Evolutionary conservation across 2,888 invertebrate species (phyloP), one percentile per base, ranked within the genome.

Genomic region (Tyria jacobaeae): DNA sequence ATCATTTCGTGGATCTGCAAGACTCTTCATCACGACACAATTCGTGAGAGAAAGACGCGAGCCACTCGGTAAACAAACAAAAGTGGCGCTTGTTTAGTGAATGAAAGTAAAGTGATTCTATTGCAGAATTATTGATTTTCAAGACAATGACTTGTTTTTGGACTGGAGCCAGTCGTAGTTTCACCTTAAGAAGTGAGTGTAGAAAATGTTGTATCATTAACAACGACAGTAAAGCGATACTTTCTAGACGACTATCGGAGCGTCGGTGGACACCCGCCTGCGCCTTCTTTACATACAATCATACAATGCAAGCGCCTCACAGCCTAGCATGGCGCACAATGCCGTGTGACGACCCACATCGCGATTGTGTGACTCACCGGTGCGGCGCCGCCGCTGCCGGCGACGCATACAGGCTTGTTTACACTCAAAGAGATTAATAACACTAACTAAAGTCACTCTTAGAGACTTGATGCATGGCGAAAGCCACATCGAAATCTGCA

Each of bases 271-370:
- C 87, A 89, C 81, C 86, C 88, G 89, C 89, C 89, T 85, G 85
- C 86, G 86, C 88, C 92, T 92, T 80, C 89, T 94, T 94, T 90
- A 85, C 92, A 93, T 92, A 94, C 92, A 93, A 92, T 92, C 87
- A 81, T 79, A 85, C 83, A 85, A 83, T 86, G 82, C 85, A 82
- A 75, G 86, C 80, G 79, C 81, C 79, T 74, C 77, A 73, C 73
- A 75, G 77, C 76, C 76, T 80, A 79, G 79, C 78, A 64, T 78
- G 73, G 70, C 67, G 75, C 82, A 84, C 83, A 85, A 84, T 82
- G 79, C 82, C 79, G 79, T 76, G 76, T 72, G 75, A 71, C 91
- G 86, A 82, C 92, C 92, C 90, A 92, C 92, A 89, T 91, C 86
- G 89, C 88, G 78, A 88, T 85, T 86, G 87, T 86, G 82, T 92